A percentile compares a stretch with the other conserved stretches of the same genome.
Conservation (phyloP, 1,140 invertebrate genomes). For the Pissodes strobi region DNA sequence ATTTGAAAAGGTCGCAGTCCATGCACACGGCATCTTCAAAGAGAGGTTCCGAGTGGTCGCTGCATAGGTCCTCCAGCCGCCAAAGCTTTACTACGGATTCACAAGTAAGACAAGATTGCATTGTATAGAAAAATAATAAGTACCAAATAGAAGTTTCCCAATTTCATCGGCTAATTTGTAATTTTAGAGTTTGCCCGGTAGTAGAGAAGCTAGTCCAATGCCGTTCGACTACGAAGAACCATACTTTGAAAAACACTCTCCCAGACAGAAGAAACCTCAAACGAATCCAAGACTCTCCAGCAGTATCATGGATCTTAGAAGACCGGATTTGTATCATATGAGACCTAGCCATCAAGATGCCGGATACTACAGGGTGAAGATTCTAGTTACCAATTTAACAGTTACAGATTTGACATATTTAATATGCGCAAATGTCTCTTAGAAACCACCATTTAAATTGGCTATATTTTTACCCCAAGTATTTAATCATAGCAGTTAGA, state of each 20-base stretch:
- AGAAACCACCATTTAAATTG: not conserved
- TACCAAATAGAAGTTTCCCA: not conserved
- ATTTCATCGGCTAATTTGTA: not conserved
- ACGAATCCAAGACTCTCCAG: conserved; percentile 34
- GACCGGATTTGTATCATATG: conserved; percentile 49
- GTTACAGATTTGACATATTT: no score
- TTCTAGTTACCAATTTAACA: no score
- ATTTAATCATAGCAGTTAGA: no score
- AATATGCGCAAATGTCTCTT: not conserved
- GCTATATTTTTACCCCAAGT: no score
- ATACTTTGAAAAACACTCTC: conserved; percentile 31
- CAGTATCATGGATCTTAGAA: conserved; percentile 54
- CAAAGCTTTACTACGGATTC: conserved; percentile 69
- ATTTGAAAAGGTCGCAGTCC: conserved; percentile 59
- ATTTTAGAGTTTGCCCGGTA: conserved; percentile 52
- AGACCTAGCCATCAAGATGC: conserved; percentile 41
- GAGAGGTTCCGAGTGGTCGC: conserved; percentile 50
- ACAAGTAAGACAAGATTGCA: conserved; percentile 61
- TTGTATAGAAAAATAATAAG: not conserved
- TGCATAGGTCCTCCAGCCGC: conserved; percentile 63
- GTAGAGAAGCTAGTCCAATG: conserved; percentile 57
- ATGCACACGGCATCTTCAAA: conserved; percentile 52
- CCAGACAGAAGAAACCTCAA: conserved; percentile 31
- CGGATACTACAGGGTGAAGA: conserved; percentile 47
- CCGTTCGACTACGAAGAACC: conserved; percentile 50